A percentile compares a stretch with the other conserved stretches of the same genome.
Evolutionary conservation across 2,888 invertebrate species (phyloP).

Genomic region (Eupithecia exiguata): DNA sequence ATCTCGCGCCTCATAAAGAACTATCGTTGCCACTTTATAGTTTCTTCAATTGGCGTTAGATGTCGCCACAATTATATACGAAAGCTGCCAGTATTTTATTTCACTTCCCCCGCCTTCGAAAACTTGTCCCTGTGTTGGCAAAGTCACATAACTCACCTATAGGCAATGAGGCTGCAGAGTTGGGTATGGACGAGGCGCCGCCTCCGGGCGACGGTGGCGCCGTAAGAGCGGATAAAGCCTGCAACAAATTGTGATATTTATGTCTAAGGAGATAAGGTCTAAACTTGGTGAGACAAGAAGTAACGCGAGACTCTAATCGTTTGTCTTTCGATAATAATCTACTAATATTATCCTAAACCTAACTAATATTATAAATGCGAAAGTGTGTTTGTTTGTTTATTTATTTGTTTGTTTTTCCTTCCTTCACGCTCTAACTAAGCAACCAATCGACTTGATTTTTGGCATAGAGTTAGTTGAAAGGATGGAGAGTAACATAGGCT

Average conservation of each 20-base stretch:
- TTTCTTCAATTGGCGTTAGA: background rate
- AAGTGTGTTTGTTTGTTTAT: too few species aligned
- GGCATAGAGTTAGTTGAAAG: too few species aligned
- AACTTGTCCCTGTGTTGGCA: background rate
- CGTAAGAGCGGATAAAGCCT: slow-evolving; percentile 76
- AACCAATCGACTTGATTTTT: too few species aligned
- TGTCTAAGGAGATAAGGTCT: background rate
- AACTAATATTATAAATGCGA: too few species aligned
- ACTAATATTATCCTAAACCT: too few species aligned
- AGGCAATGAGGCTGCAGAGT: slow-evolving; percentile 77
- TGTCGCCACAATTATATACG: background rate
- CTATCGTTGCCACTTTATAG: background rate
- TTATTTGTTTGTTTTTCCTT: too few species aligned
- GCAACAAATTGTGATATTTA: slow-evolving; percentile 20
- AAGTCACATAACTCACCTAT: slow-evolving; percentile 61
- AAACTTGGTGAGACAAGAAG: background rate
- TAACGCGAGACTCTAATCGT: background rate
- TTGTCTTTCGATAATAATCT: too few species aligned
- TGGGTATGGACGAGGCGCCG: slow-evolving; percentile 71
- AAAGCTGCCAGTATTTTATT: slow-evolving; percentile 2
- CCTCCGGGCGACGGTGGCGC: slow-evolving; percentile 80
- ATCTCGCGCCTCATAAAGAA: background rate
- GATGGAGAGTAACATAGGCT: too few species aligned
- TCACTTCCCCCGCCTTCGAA: background rate
- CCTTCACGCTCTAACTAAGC: too few species aligned